Evolutionary conservation across 2,113 vertebrate species (phyloP).

Genomic region (Illadopsis cleaveri): DNA sequence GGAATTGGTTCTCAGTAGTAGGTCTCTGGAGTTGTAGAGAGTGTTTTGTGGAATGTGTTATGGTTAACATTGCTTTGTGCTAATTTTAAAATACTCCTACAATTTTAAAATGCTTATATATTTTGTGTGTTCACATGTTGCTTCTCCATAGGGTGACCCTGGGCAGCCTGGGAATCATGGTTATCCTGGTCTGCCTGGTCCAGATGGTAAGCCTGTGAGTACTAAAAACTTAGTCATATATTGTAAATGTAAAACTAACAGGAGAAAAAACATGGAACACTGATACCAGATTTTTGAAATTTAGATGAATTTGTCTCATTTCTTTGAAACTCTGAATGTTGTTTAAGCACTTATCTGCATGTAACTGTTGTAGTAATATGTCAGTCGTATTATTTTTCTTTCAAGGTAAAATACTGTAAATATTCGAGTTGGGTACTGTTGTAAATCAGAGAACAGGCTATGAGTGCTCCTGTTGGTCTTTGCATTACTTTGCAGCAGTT

Average conservation of each 20-base stretch:
- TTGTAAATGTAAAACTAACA: slow-evolving; percentile 39
- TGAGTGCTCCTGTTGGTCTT: not conserved
- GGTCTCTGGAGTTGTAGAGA: not conserved
- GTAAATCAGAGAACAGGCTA: not conserved
- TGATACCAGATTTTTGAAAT: not conserved
- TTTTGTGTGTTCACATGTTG: not conserved
- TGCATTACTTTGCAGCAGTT: not conserved
- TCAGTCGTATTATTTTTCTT: not conserved
- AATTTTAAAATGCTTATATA: not conserved
- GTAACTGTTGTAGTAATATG: not conserved
- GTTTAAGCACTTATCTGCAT: not conserved
- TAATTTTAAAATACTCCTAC: not conserved
- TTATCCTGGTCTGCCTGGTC: slow-evolving; percentile 89
- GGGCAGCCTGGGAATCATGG: slow-evolving; percentile 84
- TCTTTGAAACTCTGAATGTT: not conserved
- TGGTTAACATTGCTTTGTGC: not conserved
- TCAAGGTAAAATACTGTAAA: not conserved
- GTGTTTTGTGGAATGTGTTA: not conserved
- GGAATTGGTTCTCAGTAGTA: not conserved
- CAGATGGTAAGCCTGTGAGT: slow-evolving; percentile 99
- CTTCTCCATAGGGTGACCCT: slow-evolving; percentile 81
- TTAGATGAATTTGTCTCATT: not conserved
- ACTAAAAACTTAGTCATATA: slow-evolving; percentile 89
- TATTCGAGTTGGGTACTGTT: not conserved
- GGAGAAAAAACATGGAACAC: not conserved